A percentile compares a stretch with the other conserved stretches of the same genome.
phyloP scores from a whole-genome alignment of 2,888 invertebrate genomes.

The Zygothrica quintamaculata region DNA sequence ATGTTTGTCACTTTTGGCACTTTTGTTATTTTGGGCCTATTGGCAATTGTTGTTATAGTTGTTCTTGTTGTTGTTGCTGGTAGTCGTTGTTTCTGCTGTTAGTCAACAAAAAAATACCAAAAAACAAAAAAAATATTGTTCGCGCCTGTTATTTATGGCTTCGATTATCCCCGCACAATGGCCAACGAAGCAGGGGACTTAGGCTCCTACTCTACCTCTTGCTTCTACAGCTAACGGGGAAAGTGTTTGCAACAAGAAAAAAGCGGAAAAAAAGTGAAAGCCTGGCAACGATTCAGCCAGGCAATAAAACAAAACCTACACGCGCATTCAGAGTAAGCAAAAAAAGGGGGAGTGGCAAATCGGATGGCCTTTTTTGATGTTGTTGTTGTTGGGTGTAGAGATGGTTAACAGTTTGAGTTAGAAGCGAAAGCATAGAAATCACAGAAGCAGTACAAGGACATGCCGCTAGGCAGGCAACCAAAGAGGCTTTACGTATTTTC shows the following conservation, averaged over 20 bases:
- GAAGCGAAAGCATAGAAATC: slow-evolving; percentile 61
- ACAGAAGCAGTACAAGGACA: slow-evolving; percentile 77
- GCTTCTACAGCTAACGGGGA: slow-evolving; percentile 30
- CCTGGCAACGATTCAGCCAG: slow-evolving; percentile 58
- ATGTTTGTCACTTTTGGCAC: slow-evolving; percentile 76
- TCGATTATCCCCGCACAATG: slow-evolving; percentile 77
- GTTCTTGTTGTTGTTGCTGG: slow-evolving; percentile 18
- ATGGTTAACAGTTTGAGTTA: slow-evolving; percentile 34
- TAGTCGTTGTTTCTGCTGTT: slow-evolving; percentile 31
- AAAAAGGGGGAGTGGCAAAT: slow-evolving; percentile 7
- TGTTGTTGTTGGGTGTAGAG: not conserved
- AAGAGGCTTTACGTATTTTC: slow-evolving; percentile 77
- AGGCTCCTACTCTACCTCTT: not conserved
- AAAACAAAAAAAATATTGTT: slow-evolving; percentile 49
- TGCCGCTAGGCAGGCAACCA: slow-evolving; percentile 49
- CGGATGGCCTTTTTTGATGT: slow-evolving; percentile 33
- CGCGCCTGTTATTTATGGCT: slow-evolving; percentile 79
- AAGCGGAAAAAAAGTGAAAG: slow-evolving; percentile 56
- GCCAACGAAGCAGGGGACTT: slow-evolving; percentile 28
- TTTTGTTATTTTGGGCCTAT: slow-evolving; percentile 60
- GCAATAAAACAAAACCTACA: slow-evolving; percentile 75
- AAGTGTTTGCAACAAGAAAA: slow-evolving; percentile 71
- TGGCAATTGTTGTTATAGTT: slow-evolving; percentile 9
- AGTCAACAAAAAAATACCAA: slow-evolving; percentile 17
- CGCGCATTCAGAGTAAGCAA: slow-evolving; percentile 39